A percentile compares a stretch with the other conserved stretches of the same genome.
Conservation (phyloP, 2,113 vertebrate species). For the Rattus norvegicus region GRCr8 NC_086029.1:43953001-43953500, state of each 20-base stretch:
- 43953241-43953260: background rate
- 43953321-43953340: background rate
- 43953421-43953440: background rate
- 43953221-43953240: background rate
- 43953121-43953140: background rate
- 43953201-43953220: background rate
- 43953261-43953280: background rate
- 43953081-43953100: background rate
- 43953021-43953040: background rate
- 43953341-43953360: background rate
- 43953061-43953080: background rate
- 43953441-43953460: background rate
- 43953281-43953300: background rate
- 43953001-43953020: too few relatives aligned
- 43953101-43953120: background rate
- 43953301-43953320: too few relatives aligned
- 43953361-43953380: slow-evolving; percentile 9
- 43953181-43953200: background rate
- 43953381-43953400: background rate
- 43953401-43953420: background rate
- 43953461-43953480: background rate
- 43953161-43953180: background rate
- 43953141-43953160: background rate
- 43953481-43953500: background rate
- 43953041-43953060: background rate